A percentile compares a stretch with the other conserved stretches of the same genome.
phyloP scores from a whole-genome alignment of 2,113 vertebrate genomes.

The Thamnophis sirtalis region DNA sequence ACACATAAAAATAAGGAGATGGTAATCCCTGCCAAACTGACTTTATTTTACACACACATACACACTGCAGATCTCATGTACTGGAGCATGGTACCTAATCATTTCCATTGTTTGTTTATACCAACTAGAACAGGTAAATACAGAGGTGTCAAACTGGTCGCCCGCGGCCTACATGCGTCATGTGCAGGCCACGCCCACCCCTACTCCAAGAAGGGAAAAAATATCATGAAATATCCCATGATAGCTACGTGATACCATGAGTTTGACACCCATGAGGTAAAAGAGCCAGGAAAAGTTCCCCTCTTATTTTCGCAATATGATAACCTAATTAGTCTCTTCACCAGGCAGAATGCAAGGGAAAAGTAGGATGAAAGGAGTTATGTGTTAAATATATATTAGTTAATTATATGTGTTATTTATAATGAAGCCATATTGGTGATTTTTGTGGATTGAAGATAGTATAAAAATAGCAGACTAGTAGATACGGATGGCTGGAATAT shows the following conservation, averaged over 20 bases:
- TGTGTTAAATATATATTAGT: neutral
- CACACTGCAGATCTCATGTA: neutral
- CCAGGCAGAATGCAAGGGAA: neutral
- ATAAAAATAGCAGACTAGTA: neutral
- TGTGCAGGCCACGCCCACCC: no score
- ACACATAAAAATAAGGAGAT: neutral
- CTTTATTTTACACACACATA: neutral
- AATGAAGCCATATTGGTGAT: neutral
- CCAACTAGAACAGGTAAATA: neutral
- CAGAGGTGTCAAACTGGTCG: no score
- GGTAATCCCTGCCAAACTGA: neutral
- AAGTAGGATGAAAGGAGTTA: neutral
- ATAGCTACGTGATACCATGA: no score
- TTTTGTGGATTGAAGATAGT: neutral
- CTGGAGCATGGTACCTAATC: neutral
- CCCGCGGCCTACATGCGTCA: accelerated
- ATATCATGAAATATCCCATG: no score
- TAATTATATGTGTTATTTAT: neutral
- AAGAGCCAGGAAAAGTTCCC: neutral
- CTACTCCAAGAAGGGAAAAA: no score
- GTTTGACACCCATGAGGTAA: neutral
- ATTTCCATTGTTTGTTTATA: neutral
- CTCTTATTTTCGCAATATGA: neutral
- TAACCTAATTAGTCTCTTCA: neutral
- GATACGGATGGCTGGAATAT: neutral